Evolutionary conservation across 2,797 vertebrate genomes (phyloP).

Genomic region (Chromis chromis): DNA sequence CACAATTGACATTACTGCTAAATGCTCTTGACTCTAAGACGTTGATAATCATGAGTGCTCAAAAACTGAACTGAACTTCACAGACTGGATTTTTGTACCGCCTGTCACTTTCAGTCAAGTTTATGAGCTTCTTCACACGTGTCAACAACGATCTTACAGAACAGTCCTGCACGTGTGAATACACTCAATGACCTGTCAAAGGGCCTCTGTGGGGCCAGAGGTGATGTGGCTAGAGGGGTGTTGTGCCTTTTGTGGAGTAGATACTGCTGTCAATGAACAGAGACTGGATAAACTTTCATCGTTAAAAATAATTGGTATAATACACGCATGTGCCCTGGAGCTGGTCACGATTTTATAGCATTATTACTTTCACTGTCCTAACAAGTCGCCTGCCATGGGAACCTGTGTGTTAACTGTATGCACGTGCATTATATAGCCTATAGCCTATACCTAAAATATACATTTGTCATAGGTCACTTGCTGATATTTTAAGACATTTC

Average conservation of each 20-base stretch:
- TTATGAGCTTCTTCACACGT: neutral
- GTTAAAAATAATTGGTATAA: no score
- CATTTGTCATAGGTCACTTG: neutral
- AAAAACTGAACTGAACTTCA: no score
- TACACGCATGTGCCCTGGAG: neutral
- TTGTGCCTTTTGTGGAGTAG: no score
- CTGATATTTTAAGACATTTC: neutral
- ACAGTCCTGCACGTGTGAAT: conserved; percentile 8
- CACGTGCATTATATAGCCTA: neutral
- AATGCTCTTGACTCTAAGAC: neutral
- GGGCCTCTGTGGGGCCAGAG: no score
- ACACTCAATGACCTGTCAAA: no score
- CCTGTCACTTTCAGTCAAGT: no score
- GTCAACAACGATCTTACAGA: neutral
- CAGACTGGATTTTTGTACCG: neutral
- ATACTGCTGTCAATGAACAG: no score
- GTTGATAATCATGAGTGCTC: no score
- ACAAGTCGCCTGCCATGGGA: neutral
- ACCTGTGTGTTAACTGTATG: no score
- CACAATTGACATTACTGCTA: neutral
- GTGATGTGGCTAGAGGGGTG: no score
- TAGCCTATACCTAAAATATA: neutral
- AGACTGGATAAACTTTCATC: no score
- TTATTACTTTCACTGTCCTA: neutral
- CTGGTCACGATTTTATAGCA: neutral